Base-by-base conservation (phyloP, 2,113 vertebrate species). In the Blennius ocellaris region DNA sequence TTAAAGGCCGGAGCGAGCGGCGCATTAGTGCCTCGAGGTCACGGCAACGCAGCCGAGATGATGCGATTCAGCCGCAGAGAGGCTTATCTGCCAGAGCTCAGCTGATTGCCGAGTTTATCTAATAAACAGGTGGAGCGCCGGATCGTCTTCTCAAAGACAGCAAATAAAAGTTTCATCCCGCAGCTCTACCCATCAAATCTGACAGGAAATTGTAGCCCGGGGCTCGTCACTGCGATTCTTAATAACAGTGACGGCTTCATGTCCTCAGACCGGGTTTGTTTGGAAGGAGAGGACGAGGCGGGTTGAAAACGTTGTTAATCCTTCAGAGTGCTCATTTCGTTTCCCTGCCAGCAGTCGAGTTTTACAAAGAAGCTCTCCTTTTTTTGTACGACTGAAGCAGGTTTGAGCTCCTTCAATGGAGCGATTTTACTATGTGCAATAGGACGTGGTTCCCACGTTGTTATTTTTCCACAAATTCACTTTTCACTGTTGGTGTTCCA, bases 91-190 rank as follows among this genome's bases (percentile, higher is more conserved):
- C 45, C 61, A 21, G 48, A 71, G 63, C 78, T 74, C 57, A 36
- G 53, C 76, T 69, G 76, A 82, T 77, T 49, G 73, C 70, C 15
- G 56, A 59, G 36, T 67, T 76, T 52, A 86, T 78, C 73, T 56
- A 75, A 84, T 82, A 78, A 82, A 80, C 76, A 77, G 81, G 80
- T 79, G 74, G 71, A 59, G 17, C 47, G 58, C 60, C 76, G 74
- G 71, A 59, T 15, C 47, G 58, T 64, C 76, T 76, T 15, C 81
- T 52, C 48, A 39, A 41, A 59, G 51, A 70, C 41, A 5, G 15
- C 37, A 60, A 52, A 12, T 1, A 16, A 62, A 60, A 62, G 69
- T 61, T 81, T 53, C 57, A 11, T 43, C 10, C 56, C 8, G 11
- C 50, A 11, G 40, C 43, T 0, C 21, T 5, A 6, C 50, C 45